Percentiles rank a stretch among this genome's conserved stretches.
Evolutionary conservation across 2,888 invertebrate species (phyloP).

Genomic region (Napeogenes sylphis): DNA sequence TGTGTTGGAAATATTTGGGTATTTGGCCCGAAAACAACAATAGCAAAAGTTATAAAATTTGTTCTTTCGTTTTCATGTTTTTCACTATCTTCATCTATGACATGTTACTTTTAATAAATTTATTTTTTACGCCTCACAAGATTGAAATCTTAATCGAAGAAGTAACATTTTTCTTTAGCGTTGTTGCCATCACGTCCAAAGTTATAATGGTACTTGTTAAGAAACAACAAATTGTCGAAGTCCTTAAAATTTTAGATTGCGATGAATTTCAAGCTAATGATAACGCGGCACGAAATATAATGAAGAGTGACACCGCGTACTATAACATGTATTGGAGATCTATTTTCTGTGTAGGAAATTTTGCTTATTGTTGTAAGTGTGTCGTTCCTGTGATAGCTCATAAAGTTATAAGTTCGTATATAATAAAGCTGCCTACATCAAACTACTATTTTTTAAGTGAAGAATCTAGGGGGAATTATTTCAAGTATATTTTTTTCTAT

Average conservation of each 20-base stretch:
- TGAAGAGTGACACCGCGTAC: constrained; percentile 5
- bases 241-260: constrained; percentile 14
- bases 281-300: constrained; percentile 7
- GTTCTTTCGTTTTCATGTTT: constrained; percentile 43
- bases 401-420: constrained; percentile 8
- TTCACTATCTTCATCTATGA: constrained; percentile 44
- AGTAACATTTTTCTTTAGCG: constrained; percentile 55
- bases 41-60: constrained; percentile 47
- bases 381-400: constrained; percentile 11
- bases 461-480: constrained; percentile 11
- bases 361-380: constrained; percentile 14
- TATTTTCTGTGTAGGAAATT: constrained; percentile 13
- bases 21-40: constrained; percentile 45
- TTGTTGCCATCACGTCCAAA: constrained; percentile 42
- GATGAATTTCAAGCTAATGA: constrained; percentile 19
- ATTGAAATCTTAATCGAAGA: constrained; percentile 52
- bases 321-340: constrained; percentile 17
- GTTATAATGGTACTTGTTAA: constrained; percentile 14
- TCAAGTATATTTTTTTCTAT: constrained; percentile 11
- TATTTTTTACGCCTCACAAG: constrained; percentile 49
- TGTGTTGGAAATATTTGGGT: constrained; percentile 48
- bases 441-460: constrained; percentile 21
- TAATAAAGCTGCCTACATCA: constrained; percentile 14
- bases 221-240: constrained; percentile 12
- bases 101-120: constrained; percentile 46